Evolutionary conservation across 2,888 invertebrate species (phyloP).

Genomic region (Tinea semifulvella): DNA sequence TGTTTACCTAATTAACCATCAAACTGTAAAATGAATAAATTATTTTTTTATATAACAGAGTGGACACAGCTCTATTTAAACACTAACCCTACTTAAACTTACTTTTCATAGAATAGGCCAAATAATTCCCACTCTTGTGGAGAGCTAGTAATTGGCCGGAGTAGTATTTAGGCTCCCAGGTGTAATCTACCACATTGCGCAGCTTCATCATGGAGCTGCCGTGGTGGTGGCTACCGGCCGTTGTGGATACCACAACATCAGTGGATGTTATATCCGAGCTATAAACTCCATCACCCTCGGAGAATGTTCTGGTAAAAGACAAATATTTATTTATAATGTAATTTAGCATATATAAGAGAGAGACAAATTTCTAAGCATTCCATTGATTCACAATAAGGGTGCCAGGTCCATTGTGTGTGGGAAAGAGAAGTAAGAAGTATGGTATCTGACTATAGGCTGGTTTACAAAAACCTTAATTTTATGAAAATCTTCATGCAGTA

Average conservation of each 20-base stretch:
- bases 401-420: too few relatives aligned
- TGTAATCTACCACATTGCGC: slow-evolving; percentile 89
- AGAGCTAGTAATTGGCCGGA: slow-evolving; percentile 88
- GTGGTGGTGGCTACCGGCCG: slow-evolving; percentile 76
- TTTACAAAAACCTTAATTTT: too few relatives aligned
- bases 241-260: slow-evolving; percentile 76
- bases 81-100: too few relatives aligned
- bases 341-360: too few relatives aligned
- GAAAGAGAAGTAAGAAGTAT: too few relatives aligned
- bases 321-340: too few relatives aligned
- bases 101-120: slow-evolving; percentile 94
- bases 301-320: slow-evolving; percentile 68
- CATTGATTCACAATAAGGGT: too few relatives aligned
- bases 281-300: slow-evolving; percentile 66
- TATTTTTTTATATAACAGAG: too few relatives aligned
- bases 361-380: too few relatives aligned
- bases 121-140: slow-evolving; percentile 83
- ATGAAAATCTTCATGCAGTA: too few relatives aligned
- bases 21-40: neutral
- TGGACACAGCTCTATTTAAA: too few relatives aligned
- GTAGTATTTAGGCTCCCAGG: slow-evolving; percentile 91
- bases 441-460: too few relatives aligned
- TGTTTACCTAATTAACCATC: neutral
- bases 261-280: slow-evolving; percentile 65
- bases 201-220: slow-evolving; percentile 92